Evolutionary conservation across 2,888 invertebrate genomes (phyloP).

Genomic region (Allacma fusca): DNA sequence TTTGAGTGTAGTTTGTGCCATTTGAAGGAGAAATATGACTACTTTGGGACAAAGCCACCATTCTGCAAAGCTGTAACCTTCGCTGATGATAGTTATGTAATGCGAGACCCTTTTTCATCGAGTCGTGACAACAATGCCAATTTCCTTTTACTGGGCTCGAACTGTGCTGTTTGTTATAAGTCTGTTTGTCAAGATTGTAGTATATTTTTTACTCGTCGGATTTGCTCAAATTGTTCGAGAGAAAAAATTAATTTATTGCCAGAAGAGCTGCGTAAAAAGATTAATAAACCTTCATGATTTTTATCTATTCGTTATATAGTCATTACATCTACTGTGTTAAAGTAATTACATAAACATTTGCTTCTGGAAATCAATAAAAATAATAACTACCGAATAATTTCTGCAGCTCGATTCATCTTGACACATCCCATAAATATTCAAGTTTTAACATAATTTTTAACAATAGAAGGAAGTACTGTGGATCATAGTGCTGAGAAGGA

Average conservation of each 20-base stretch:
- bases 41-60: conserved; percentile 77
- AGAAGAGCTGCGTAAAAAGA: conserved; percentile 67
- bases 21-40: conserved; percentile 76
- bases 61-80: conserved; percentile 75
- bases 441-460: too few species aligned
- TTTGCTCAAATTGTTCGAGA: conserved; percentile 76
- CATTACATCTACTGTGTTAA: background rate
- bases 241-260: conserved; percentile 73
- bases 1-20: conserved; percentile 75
- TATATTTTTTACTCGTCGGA: conserved; percentile 78
- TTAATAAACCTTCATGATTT: conserved; percentile 43
- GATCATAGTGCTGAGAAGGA: too few species aligned
- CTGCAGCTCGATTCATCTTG: too few species aligned
- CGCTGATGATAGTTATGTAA: conserved; percentile 78
- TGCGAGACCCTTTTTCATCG: conserved; percentile 85
- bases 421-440: too few species aligned
- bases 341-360: background rate
- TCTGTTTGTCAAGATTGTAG: conserved; percentile 82
- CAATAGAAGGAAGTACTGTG: too few species aligned
- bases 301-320: background rate
- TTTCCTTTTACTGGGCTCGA: conserved; percentile 77
- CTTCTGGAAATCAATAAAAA: too few species aligned
- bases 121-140: conserved; percentile 74
- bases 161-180: conserved; percentile 75
- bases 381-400: too few species aligned